phyloP scores from a whole-genome alignment of 2,888 invertebrate species.

The Cerastoderma edule region DNA sequence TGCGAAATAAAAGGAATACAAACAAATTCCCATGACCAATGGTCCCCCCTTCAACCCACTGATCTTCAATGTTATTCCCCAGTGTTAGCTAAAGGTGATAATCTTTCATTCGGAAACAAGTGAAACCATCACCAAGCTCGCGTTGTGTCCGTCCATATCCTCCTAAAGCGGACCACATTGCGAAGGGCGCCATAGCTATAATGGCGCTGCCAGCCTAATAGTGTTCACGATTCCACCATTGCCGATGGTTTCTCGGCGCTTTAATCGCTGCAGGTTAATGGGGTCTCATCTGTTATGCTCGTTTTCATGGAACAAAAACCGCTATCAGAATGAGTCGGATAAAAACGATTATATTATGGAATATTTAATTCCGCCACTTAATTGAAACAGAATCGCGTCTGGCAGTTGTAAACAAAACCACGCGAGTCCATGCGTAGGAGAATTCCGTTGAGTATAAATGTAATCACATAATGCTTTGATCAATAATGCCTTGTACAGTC shows the following conservation, averaged over 20 bases:
- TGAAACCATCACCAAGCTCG: too few species aligned
- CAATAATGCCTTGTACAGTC: too few species aligned
- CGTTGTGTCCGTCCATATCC: too few species aligned
- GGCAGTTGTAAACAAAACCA: conserved; percentile 8
- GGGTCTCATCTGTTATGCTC: background rate
- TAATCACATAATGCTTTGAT: background rate
- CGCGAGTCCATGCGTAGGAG: background rate
- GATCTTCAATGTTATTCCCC: too few species aligned
- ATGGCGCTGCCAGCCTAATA: background rate
- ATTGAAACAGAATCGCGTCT: conserved; percentile 3
- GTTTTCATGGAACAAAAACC: background rate
- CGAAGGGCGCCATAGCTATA: background rate
- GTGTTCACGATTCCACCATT: background rate
- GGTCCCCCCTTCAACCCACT: too few species aligned
- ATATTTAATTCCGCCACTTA: conserved; percentile 6
- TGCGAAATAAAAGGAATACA: too few species aligned
- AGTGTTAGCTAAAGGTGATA: too few species aligned
- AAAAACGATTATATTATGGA: background rate
- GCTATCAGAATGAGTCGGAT: background rate
- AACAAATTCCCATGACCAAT: too few species aligned
- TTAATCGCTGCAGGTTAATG: background rate
- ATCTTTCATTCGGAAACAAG: too few species aligned
- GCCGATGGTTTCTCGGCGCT: background rate
- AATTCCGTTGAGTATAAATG: background rate
- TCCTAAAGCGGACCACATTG: background rate